Percentiles rank a stretch among this genome's conserved stretches.
Conservation (phyloP, 2,113 vertebrate genomes). For the Perca fluviatilis region DNA sequence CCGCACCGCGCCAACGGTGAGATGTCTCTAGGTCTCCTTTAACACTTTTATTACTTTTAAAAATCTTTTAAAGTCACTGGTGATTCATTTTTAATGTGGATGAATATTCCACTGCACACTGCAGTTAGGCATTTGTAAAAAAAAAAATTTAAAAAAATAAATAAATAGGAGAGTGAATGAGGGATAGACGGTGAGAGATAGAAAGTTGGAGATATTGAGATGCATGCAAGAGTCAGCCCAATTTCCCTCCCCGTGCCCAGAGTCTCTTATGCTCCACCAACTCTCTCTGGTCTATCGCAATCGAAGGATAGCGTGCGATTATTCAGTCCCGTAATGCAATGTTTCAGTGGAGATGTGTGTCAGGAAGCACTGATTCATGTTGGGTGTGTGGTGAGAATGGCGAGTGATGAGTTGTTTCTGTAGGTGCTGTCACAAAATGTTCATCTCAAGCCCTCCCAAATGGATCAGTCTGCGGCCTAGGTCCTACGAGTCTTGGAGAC, state of each 20-base stretch:
- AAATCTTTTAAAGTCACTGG: conserved; percentile 69
- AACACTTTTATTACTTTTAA: conserved; percentile 73
- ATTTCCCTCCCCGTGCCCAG: conserved; percentile 16
- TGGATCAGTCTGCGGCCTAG: conserved; percentile 36
- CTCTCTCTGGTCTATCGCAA: conserved; percentile 36
- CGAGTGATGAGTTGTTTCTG: conserved; percentile 60
- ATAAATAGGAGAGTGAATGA: conserved; percentile 24
- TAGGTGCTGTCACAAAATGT: conserved; percentile 72
- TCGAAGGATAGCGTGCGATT: conserved; percentile 44
- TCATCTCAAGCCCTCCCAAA: conserved; percentile 46
- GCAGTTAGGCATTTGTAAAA: conserved; percentile 44
- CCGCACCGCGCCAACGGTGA: conserved; percentile 23
- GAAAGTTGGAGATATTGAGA: conserved; percentile 50
- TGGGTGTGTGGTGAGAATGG: conserved; percentile 55
- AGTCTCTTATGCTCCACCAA: conserved; percentile 42
- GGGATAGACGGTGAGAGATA: neutral
- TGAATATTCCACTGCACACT: conserved; percentile 73
- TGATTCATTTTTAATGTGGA: conserved; percentile 68
- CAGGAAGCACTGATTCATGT: conserved; percentile 69
- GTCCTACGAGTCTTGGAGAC: conserved; percentile 30
- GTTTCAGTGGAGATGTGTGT: conserved; percentile 62
- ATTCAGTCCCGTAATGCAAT: conserved; percentile 44
- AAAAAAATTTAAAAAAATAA: neutral
- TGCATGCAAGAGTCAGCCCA: conserved; percentile 38
- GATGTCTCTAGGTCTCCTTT: conserved; percentile 51